Conservation (phyloP, 2,888 invertebrate species). For the Pristionchus entomophagus region DNA sequence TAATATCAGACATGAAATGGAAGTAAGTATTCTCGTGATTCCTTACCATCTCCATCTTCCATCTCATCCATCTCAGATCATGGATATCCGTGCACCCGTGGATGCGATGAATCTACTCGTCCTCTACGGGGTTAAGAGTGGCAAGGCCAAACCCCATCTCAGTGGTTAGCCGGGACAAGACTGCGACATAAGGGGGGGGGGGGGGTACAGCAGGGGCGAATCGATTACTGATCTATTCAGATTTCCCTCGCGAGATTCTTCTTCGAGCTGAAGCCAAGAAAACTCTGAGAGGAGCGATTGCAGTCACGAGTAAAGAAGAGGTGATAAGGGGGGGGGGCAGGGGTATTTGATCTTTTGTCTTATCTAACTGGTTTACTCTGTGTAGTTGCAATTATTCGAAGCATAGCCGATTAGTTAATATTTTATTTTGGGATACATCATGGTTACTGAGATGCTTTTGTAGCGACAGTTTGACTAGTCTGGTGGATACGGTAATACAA, state of each 20-base stretch:
- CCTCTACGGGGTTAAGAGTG: constrained; percentile 66
- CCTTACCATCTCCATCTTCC: too few relatives aligned
- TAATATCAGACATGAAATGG: too few relatives aligned
- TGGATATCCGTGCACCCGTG: constrained; percentile 73
- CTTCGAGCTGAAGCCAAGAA: constrained; percentile 68
- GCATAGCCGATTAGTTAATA: background rate
- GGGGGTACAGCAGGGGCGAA: background rate
- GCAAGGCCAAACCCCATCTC: constrained; percentile 50
- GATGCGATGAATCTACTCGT: constrained; percentile 74
- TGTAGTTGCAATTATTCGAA: background rate
- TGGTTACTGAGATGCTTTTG: background rate
- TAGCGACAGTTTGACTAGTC: background rate
- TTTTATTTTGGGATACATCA: background rate
- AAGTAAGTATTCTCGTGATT: too few relatives aligned
- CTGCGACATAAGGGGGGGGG: background rate
- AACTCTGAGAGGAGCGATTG: constrained; percentile 70
- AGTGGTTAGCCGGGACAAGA: constrained; percentile 15
- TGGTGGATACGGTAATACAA: constrained; percentile 15
- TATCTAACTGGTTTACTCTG: background rate
- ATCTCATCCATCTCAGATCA: constrained; percentile 49
- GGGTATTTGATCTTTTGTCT: background rate
- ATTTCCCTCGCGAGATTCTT: constrained; percentile 64
- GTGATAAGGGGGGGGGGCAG: background rate
- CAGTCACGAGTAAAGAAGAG: constrained; percentile 52
- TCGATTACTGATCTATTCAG: constrained; percentile 52